Evolutionary conservation across 2,113 vertebrate genomes (phyloP).

Genomic region (Chaetorhynchus papuensis): DNA sequence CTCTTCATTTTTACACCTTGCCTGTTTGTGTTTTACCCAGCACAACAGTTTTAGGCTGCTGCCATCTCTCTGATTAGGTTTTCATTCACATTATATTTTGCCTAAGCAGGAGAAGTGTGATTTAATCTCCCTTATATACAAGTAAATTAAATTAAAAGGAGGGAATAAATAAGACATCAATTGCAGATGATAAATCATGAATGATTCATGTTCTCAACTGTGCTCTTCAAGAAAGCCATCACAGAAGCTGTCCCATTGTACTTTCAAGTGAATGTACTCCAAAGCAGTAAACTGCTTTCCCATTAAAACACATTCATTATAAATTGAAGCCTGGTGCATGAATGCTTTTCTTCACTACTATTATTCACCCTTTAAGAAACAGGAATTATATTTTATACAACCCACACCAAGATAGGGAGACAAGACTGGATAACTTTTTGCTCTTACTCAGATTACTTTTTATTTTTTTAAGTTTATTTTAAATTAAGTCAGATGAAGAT

Average conservation of each 20-base stretch:
- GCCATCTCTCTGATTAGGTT: neutral
- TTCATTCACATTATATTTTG: neutral
- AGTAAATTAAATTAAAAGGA: constrained; percentile 27
- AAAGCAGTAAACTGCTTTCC: neutral
- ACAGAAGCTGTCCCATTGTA: neutral
- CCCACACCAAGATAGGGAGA: neutral
- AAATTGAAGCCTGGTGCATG: neutral
- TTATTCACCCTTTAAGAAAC: neutral
- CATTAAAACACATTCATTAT: neutral
- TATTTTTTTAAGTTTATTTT: neutral
- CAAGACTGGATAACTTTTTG: neutral
- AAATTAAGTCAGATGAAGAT: neutral
- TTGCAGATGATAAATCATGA: constrained; percentile 29
- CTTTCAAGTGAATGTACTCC: neutral
- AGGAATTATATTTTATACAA: neutral
- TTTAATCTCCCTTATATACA: constrained; percentile 13
- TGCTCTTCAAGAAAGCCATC: neutral
- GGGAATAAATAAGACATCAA: constrained; percentile 27
- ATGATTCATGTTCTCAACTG: neutral
- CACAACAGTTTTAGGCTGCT: constrained; percentile 37
- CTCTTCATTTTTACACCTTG: constrained; percentile 30
- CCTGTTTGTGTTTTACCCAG: constrained; percentile 37
- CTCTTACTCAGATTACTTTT: neutral
- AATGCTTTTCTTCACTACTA: neutral
- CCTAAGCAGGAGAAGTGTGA: constrained; percentile 35